Percentiles rank a stretch among this genome's conserved stretches.
These are phyloP conservation scores for Formica aserva DNA, from an alignment of 2,888 invertebrate genomes.

Conservation along the genomic window DNA sequence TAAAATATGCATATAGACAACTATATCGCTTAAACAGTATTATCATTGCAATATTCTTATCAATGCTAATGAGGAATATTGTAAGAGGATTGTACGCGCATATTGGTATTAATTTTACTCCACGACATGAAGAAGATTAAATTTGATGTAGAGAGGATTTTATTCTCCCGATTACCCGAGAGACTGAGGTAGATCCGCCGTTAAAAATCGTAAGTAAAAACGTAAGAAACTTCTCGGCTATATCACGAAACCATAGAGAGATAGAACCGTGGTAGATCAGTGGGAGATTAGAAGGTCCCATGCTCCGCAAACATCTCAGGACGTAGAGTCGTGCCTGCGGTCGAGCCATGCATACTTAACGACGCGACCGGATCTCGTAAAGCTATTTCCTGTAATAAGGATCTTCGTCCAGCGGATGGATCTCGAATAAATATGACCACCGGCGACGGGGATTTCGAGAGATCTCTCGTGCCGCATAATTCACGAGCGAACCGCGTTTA, in stretches of 20 bases:
- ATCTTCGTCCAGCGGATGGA: constrained; percentile 67
- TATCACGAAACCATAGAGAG: constrained; percentile 25
- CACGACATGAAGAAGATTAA: background rate
- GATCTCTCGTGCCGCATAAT: constrained; percentile 55
- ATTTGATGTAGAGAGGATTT: background rate
- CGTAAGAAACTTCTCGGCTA: background rate
- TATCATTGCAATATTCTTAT: background rate
- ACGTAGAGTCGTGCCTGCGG: constrained; percentile 60
- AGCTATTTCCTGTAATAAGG: constrained; percentile 77
- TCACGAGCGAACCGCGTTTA: constrained; percentile 38
- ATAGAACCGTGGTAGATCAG: constrained; percentile 47
- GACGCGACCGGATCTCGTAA: constrained; percentile 65
- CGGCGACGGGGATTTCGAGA: constrained; percentile 27
- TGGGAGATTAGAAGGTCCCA: constrained; percentile 69
- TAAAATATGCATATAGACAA: constrained; percentile 23
- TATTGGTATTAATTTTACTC: constrained; percentile 8
- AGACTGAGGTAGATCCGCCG: background rate
- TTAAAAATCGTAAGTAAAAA: constrained; percentile 21
- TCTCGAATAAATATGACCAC: constrained; percentile 54
- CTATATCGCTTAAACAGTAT: background rate
- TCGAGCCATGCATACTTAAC: constrained; percentile 73
- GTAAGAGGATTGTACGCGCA: background rate
- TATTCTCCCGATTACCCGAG: background rate
- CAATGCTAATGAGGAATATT: background rate
- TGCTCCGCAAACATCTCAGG: constrained; percentile 59